Conservation (phyloP, 2,113 vertebrate species). For the Vireo altiloquus region DNA sequence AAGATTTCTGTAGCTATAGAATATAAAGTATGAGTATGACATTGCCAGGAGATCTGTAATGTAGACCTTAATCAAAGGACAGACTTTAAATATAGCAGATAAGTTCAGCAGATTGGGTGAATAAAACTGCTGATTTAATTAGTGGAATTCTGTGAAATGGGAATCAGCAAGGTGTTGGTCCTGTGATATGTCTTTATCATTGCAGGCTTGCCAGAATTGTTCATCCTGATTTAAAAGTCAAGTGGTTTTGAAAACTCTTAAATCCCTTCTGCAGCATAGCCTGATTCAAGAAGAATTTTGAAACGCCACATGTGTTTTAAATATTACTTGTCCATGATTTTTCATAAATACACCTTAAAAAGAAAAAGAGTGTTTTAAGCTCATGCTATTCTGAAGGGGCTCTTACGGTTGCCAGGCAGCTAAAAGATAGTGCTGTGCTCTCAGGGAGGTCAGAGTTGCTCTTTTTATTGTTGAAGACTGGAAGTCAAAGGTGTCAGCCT, state of each 20-base stretch:
- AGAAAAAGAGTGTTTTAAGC: not conserved
- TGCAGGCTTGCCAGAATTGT: not conserved
- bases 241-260: not conserved
- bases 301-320: not conserved
- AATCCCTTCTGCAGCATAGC: not conserved
- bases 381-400: not conserved
- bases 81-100: not conserved
- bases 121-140: not conserved
- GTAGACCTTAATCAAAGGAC: not conserved
- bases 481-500: constrained; percentile 4
- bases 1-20: not conserved
- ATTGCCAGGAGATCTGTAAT: not conserved
- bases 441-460: not conserved
- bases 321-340: not conserved
- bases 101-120: not conserved
- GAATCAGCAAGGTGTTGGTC: not conserved
- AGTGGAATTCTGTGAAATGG: not conserved
- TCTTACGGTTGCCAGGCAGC: not conserved
- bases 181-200: not conserved
- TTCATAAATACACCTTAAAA: not conserved
- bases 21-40: not conserved
- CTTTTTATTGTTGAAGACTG: constrained; percentile 1
- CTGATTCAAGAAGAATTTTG: not conserved
- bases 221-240: not conserved
- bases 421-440: not conserved